Evolutionary conservation across 2,888 invertebrate species (phyloP), one percentile per base, ranked within the genome.

Genomic region (Platynereis dumerilii): DNA sequence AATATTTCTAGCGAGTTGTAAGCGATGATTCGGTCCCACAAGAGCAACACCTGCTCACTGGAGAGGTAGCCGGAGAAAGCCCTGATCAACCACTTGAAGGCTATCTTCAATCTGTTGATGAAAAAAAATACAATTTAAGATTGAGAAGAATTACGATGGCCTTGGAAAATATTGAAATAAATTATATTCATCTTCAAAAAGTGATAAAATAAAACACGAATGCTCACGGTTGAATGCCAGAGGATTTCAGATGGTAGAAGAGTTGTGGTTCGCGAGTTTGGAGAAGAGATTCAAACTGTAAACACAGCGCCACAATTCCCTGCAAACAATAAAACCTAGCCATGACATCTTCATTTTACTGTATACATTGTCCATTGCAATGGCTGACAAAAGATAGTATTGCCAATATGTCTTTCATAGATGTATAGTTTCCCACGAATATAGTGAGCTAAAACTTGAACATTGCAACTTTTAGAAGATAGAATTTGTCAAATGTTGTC

Each of bases 11-110:
- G 84, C 7, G 94, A 93, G 83, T 96, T 94, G 82, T 94, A 95
- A 2, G 94, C 96, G 15, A 97, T 87, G 62, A 94, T 88, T 75
- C 95, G 87, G 84, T 97, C 97, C 97, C 97, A 97, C 17, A 97
- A 86, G 52, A 92, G 89, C 2, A 97, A 86, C 0, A 97, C 87
- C 83, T 97, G 96, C 78, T 95, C 94, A 0, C 94, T 94, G 0
- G 94, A 92, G 57, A 97, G 86, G 79, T 94, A 94, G 0, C 97
- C 97, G 76, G 96, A 95, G 83, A 96, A 97, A 1, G 93, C 96
- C 70, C 96, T 87, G 91, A 97, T 96, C 55, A 97, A 84, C 96
- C 97, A 97, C 84, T 96, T 96, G 83, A 96, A 95, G 1, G 94
- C 94, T 28, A 96, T 90, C 76, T 92, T 89, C 61, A 96, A 88